Evolutionary conservation across 2,888 invertebrate species (phyloP).

Genomic region (Adelphocoris suturalis): DNA sequence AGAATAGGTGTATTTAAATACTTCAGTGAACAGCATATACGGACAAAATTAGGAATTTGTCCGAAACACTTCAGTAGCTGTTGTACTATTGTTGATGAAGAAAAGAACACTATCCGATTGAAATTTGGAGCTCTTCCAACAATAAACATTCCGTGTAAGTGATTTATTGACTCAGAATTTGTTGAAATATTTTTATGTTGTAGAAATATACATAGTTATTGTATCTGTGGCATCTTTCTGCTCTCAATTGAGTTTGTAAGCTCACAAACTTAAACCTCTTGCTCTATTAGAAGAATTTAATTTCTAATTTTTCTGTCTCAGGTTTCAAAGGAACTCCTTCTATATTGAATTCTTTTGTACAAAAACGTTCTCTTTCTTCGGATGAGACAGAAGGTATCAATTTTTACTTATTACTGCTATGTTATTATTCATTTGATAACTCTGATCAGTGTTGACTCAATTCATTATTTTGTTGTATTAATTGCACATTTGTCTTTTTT

Average conservation of each 20-base stretch:
- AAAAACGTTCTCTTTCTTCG: neutral
- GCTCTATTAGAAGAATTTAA: no score
- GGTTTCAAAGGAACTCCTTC: neutral
- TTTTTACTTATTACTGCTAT: no score
- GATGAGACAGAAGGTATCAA: neutral
- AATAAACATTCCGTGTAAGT: conserved; percentile 19
- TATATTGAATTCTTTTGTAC: neutral
- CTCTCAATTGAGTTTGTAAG: no score
- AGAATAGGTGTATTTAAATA: neutral
- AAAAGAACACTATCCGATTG: neutral
- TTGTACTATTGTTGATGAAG: neutral
- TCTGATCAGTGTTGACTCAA: no score
- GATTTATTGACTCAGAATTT: neutral
- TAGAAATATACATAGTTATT: no score
- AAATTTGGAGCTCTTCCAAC: conserved; percentile 41
- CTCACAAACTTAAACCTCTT: no score
- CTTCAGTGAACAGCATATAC: neutral
- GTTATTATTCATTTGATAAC: no score
- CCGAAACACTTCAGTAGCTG: neutral
- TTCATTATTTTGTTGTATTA: neutral
- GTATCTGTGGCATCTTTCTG: no score
- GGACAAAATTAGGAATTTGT: neutral
- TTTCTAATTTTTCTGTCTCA: neutral
- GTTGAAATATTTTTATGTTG: neutral
- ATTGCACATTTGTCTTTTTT: neutral